Conservation (phyloP, 2,113 vertebrate species). For the Promerops cafer region DNA sequence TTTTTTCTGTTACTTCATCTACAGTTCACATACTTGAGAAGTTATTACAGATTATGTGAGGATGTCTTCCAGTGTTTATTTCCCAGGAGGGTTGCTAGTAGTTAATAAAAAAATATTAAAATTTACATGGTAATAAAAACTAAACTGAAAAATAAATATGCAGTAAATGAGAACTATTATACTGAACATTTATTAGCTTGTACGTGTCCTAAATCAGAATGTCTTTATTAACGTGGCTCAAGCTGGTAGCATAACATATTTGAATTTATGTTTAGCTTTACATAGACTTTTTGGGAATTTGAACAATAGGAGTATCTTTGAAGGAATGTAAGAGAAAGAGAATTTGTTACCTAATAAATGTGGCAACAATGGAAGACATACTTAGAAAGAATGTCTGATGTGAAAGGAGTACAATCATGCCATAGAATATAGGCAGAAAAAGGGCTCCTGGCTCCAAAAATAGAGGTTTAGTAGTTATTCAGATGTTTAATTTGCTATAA, state of each 20-base stretch:
- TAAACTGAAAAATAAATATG: background rate
- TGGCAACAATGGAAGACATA: background rate
- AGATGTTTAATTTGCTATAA: background rate
- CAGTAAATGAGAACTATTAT: background rate
- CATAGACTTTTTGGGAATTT: background rate
- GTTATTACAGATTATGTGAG: background rate
- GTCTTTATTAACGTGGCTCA: background rate
- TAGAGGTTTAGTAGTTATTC: background rate
- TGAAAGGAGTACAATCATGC: background rate
- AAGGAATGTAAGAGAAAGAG: background rate
- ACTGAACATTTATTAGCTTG: background rate
- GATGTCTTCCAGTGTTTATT: background rate
- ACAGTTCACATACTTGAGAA: background rate
- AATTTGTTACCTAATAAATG: background rate
- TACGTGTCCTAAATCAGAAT: background rate
- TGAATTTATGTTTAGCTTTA: background rate
- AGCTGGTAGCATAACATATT: background rate
- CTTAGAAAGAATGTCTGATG: background rate
- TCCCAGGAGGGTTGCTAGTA: background rate
- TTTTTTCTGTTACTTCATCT: background rate
- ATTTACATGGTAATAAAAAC: background rate
- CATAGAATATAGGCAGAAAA: background rate
- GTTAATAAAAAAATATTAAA: background rate
- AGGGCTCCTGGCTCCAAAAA: background rate
- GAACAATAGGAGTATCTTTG: background rate